phyloP scores from a whole-genome alignment of 1,140 invertebrate genomes.

The Megalonaias nervosa region DNA sequence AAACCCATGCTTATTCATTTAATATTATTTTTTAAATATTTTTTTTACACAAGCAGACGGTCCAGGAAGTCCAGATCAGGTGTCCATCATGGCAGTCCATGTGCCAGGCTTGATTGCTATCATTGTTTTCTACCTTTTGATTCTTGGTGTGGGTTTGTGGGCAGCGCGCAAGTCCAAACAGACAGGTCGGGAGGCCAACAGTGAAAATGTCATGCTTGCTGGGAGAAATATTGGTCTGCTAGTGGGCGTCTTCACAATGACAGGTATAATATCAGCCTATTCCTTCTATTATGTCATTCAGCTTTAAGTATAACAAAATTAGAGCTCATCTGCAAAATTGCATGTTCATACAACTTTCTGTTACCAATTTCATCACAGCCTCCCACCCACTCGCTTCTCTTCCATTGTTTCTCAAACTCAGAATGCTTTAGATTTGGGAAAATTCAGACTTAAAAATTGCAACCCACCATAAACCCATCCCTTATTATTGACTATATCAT shows the following conservation, averaged over 20 bases:
- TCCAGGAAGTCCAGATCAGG: not conserved
- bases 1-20: too few relatives aligned
- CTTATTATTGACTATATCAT: too few relatives aligned
- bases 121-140: conserved; percentile 93
- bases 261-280: conserved; percentile 77
- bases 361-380: too few relatives aligned
- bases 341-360: too few relatives aligned
- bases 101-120: conserved; percentile 87
- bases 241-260: conserved; percentile 99
- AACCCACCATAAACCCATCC: too few relatives aligned
- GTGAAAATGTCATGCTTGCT: conserved; percentile 96
- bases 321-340: not conserved
- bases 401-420: too few relatives aligned
- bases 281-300: not conserved
- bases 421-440: too few relatives aligned
- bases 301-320: not conserved
- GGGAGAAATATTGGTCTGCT: conserved; percentile 95
- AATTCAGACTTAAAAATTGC: too few relatives aligned
- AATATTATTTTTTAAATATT: too few relatives aligned
- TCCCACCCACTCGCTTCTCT: too few relatives aligned
- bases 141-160: conserved; percentile 94
- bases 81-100: conserved; percentile 42
- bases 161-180: conserved; percentile 85
- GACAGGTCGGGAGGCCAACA: conserved; percentile 70
- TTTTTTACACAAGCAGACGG: too few relatives aligned